A percentile compares a stretch with the other conserved stretches of the same genome.
Evolutionary conservation across 1,140 invertebrate genomes (phyloP).

Genomic region (Hylyphantes graminicola): DNA sequence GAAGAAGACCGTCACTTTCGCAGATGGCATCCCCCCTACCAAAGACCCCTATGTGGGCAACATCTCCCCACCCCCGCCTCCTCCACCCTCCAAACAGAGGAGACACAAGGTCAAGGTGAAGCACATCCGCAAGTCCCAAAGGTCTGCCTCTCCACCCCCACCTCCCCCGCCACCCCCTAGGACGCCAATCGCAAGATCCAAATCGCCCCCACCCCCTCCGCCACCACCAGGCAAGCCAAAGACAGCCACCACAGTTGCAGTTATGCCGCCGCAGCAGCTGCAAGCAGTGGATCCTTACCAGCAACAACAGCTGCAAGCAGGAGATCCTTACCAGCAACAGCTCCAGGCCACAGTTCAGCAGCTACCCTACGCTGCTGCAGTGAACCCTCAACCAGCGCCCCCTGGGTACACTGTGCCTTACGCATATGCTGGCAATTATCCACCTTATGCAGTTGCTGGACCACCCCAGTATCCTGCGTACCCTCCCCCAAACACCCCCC

Average conservation of each 20-base stretch:
- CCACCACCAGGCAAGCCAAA: slow-evolving; percentile 58
- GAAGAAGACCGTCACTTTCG: slow-evolving; percentile 62
- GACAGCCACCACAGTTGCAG: neutral
- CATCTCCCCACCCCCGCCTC: slow-evolving; percentile 57
- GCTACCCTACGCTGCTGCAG: slow-evolving; percentile 25
- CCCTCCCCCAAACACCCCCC: slow-evolving; percentile 22
- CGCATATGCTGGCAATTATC: slow-evolving; percentile 54
- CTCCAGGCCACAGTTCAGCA: slow-evolving; percentile 24
- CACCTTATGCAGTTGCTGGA: slow-evolving; percentile 36
- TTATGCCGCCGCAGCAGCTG: slow-evolving; percentile 12
- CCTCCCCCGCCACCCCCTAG: slow-evolving; percentile 36
- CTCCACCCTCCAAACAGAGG: slow-evolving; percentile 53
- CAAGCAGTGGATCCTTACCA: slow-evolving; percentile 47
- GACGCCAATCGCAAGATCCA: slow-evolving; percentile 44
- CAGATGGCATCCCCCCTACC: slow-evolving; percentile 61
- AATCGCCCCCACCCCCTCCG: slow-evolving; percentile 58
- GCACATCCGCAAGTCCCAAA: slow-evolving; percentile 13
- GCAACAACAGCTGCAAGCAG: slow-evolving; percentile 14
- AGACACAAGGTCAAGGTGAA: slow-evolving; percentile 57
- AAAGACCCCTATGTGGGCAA: slow-evolving; percentile 51
- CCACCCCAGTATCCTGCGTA: slow-evolving; percentile 27
- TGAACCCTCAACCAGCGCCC: slow-evolving; percentile 9
- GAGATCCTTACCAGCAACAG: slow-evolving; percentile 45
- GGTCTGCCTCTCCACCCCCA: slow-evolving; percentile 15
- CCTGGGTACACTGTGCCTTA: slow-evolving; percentile 58